These are phyloP conservation scores for Catamblyrhynchus diadema DNA, from an alignment of 2,797 vertebrate species.

Conservation along the genomic window DNA sequence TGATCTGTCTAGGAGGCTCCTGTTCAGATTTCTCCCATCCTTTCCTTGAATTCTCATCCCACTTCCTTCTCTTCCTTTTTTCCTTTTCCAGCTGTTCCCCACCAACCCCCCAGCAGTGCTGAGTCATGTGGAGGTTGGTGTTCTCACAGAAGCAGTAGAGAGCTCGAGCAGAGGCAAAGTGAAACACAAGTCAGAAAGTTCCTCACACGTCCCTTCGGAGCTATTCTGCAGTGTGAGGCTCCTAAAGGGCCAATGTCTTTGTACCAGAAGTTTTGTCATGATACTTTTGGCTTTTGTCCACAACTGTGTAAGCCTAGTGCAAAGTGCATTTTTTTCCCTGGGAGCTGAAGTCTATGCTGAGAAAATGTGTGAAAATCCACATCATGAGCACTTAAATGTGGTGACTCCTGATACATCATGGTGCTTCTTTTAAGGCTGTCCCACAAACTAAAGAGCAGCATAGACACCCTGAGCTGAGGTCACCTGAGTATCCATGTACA, in stretches of 20 bases:
- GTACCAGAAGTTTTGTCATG: background rate
- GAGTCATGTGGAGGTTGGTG: background rate
- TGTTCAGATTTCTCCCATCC: background rate
- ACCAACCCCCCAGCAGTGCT: background rate
- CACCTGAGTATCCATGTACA: background rate
- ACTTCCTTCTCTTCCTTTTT: background rate
- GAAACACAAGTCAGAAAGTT: background rate
- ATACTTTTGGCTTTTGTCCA: background rate
- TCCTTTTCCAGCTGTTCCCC: background rate
- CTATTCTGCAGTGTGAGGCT: background rate
- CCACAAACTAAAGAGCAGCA: background rate
- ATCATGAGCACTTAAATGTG: background rate
- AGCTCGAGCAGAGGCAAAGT: background rate
- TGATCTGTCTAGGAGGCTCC: background rate
- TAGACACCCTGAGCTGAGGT: accelerated
- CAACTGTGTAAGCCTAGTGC: background rate
- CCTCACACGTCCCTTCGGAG: background rate
- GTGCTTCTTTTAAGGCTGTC: background rate
- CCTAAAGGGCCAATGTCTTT: background rate
- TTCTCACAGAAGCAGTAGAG: background rate
- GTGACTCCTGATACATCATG: background rate
- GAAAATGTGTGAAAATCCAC: background rate
- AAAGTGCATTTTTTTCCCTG: background rate
- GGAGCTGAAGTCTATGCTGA: background rate
- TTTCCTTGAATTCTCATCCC: background rate